phyloP scores from a whole-genome alignment of 1,140 invertebrate genomes.

The Drosophila auraria region DNA sequence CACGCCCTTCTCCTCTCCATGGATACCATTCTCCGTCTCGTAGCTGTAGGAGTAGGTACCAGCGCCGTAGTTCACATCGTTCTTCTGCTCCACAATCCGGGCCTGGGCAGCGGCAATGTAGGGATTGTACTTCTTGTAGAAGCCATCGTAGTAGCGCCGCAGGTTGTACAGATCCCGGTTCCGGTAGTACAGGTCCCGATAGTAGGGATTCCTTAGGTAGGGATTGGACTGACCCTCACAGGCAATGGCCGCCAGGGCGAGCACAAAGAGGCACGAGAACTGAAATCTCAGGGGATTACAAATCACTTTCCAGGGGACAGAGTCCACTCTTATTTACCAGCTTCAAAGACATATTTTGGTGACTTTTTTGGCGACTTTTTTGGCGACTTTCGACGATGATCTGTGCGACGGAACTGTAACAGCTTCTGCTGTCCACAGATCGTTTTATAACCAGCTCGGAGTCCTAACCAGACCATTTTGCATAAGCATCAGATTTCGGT shows the following conservation, averaged over 20 bases:
- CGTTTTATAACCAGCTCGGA: constrained; percentile 61
- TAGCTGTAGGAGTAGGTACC: constrained; percentile 70
- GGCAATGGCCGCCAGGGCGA: constrained; percentile 42
- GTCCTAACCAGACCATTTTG: constrained; percentile 31
- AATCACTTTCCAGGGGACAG: not conserved
- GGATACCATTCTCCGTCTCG: constrained; percentile 87
- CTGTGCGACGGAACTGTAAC: constrained; percentile 70
- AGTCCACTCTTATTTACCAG: constrained; percentile 50
- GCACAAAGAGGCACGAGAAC: constrained; percentile 53
- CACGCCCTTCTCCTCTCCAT: constrained; percentile 86
- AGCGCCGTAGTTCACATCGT: constrained; percentile 51
- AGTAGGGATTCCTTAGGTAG: constrained; percentile 59
- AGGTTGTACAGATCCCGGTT: constrained; percentile 78
- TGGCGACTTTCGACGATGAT: constrained; percentile 47
- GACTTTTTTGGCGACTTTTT: not conserved
- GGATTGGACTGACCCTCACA: constrained; percentile 68
- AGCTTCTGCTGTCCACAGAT: constrained; percentile 27
- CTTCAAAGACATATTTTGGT: constrained; percentile 67
- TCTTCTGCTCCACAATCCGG: constrained; percentile 59
- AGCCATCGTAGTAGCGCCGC: constrained; percentile 75
- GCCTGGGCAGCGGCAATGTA: constrained; percentile 63
- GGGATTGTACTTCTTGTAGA: constrained; percentile 78
- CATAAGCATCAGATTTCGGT: constrained; percentile 58
- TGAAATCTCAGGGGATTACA: constrained; percentile 19
- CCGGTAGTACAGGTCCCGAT: constrained; percentile 68